These are phyloP conservation scores for Exephanes ischioxanthus DNA, from an alignment of 2,888 invertebrate genomes.

Conservation along the genomic window DNA sequence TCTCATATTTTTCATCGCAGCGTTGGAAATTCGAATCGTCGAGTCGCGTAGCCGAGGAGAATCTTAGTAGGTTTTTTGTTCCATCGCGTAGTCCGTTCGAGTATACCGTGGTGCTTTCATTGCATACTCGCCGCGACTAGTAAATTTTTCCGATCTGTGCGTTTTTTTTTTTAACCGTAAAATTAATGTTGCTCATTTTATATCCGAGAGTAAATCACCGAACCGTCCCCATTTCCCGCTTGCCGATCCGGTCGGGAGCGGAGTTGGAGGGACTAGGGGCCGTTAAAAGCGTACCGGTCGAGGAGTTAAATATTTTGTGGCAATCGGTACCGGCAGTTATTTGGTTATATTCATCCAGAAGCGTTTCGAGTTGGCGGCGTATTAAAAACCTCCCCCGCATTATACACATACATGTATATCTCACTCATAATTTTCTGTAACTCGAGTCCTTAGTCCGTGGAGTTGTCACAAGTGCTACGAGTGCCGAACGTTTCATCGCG, in stretches of 20 bases:
- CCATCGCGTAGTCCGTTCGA: not conserved
- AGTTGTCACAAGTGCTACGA: slow-evolving; percentile 37
- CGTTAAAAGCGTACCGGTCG: not conserved
- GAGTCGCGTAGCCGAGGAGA: not conserved
- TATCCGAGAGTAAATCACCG: not conserved
- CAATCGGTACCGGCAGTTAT: too few species aligned
- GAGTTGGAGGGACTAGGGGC: not conserved
- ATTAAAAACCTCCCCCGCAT: not conserved
- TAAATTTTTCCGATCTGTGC: not conserved
- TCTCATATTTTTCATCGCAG: not conserved
- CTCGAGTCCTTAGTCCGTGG: slow-evolving; percentile 41
- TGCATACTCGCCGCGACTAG: not conserved
- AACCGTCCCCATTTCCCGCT: not conserved
- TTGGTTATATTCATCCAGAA: too few species aligned
- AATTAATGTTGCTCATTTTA: not conserved
- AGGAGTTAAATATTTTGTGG: too few species aligned
- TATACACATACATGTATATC: not conserved
- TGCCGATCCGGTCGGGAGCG: not conserved
- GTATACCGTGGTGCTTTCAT: not conserved
- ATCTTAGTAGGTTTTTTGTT: not conserved
- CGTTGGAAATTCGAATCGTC: not conserved
- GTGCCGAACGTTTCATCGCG: slow-evolving; percentile 55
- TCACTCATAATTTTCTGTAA: slow-evolving; percentile 18
- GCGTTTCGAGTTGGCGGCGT: too few species aligned
- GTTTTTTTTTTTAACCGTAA: not conserved